Conservation (phyloP, 2,113 vertebrate genomes). For the Dissostichus mawsoni region DNA sequence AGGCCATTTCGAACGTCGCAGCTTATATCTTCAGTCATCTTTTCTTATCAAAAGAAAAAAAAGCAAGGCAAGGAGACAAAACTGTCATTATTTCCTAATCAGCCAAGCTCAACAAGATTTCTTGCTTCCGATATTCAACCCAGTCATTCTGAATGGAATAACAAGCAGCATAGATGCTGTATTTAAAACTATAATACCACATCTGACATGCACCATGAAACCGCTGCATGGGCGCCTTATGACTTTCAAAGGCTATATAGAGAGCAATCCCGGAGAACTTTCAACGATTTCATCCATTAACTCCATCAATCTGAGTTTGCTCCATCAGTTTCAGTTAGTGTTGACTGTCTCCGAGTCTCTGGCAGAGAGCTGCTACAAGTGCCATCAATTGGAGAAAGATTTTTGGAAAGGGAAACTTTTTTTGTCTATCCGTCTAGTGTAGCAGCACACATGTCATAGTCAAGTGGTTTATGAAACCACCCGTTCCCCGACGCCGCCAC, state of each 20-base stretch:
- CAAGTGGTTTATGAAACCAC: conserved; percentile 77
- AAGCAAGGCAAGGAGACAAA: conserved; percentile 47
- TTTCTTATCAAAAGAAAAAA: conserved; percentile 22
- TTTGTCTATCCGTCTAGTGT: conserved; percentile 56
- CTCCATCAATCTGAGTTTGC: conserved; percentile 74
- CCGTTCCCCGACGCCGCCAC: conserved; percentile 71
- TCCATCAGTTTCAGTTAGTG: conserved; percentile 73
- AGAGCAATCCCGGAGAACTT: conserved; percentile 43
- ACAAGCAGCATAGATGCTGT: conserved; percentile 55
- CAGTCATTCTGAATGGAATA: conserved; percentile 49
- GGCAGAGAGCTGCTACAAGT: conserved; percentile 68
- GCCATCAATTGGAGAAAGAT: conserved; percentile 42
- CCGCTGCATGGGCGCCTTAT: conserved; percentile 52
- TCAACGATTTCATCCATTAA: conserved; percentile 71
- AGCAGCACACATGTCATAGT: conserved; percentile 77
- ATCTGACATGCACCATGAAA: conserved; percentile 72
- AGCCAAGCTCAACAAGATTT: conserved; percentile 57
- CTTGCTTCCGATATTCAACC: conserved; percentile 36
- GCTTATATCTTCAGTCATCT: conserved; percentile 54
- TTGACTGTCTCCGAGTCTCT: conserved; percentile 55
- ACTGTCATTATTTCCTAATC: conserved; percentile 63
- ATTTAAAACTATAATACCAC: conserved; percentile 70
- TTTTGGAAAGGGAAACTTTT: conserved; percentile 59
- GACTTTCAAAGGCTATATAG: conserved; percentile 54
- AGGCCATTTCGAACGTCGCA: conserved; percentile 52